phyloP scores from a whole-genome alignment of 2,113 vertebrate species.

The Corvus moneduloides region DNA sequence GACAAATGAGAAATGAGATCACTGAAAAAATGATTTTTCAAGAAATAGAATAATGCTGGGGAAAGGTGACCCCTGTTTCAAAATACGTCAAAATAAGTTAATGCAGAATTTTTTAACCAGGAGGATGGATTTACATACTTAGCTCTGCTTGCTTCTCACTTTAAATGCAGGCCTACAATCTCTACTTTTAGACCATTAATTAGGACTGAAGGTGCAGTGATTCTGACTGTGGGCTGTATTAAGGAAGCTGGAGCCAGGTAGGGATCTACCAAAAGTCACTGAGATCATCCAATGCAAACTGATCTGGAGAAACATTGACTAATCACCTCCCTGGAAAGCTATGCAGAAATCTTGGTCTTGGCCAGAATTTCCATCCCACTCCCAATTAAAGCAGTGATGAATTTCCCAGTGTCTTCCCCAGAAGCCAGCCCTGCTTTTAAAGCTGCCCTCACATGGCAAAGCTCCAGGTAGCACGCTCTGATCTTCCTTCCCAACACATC shows the following conservation, averaged over 20 bases:
- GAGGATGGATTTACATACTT: not conserved
- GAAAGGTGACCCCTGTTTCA: not conserved
- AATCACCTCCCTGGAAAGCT: not conserved
- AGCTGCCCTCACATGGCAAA: constrained; percentile 19
- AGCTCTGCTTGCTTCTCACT: not conserved
- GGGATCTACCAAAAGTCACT: not conserved
- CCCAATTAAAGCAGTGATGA: not conserved
- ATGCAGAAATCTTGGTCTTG: not conserved
- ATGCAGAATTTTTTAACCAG: not conserved
- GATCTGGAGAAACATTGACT: not conserved
- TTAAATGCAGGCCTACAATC: not conserved
- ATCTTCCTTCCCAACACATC: constrained; percentile 26
- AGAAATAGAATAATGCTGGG: not conserved
- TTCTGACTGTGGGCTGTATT: not conserved
- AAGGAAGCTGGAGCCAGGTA: not conserved
- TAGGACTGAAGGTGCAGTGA: not conserved
- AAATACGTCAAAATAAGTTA: not conserved
- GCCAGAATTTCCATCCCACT: not conserved
- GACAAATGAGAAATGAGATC: not conserved
- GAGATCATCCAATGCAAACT: not conserved
- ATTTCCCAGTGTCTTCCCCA: not conserved
- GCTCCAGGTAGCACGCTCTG: not conserved
- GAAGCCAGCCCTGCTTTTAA: not conserved
- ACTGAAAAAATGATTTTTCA: not conserved
- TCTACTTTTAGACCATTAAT: not conserved